Conservation (phyloP, 92 coral and sea anemone genomes). For the Diadumene lineata region DNA sequence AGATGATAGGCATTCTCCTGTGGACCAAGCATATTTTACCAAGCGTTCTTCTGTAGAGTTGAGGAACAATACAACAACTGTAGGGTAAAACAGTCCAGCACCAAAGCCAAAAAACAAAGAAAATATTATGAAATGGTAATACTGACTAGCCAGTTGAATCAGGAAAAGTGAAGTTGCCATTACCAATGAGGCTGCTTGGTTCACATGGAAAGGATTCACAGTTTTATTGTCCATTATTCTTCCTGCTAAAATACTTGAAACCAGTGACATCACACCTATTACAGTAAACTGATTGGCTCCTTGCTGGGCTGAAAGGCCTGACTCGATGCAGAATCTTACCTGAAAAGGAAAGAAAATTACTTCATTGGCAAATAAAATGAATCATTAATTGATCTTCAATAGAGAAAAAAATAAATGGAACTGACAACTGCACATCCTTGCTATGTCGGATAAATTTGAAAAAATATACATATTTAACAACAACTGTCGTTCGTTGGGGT, state of each 20-base stretch:
- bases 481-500: too few species aligned
- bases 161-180: neutral
- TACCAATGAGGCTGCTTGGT: slow-evolving; percentile 3
- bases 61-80: neutral
- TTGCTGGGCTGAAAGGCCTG: slow-evolving; percentile 1
- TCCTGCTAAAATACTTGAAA: slow-evolving; percentile 4
- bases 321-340: neutral
- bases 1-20: neutral
- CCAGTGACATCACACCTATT: slow-evolving; percentile 7
- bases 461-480: too few species aligned
- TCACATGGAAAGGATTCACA: slow-evolving; percentile 19
- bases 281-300: slow-evolving; percentile 5
- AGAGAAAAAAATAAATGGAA: too few species aligned
- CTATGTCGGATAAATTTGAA: too few species aligned
- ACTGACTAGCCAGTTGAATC: neutral
- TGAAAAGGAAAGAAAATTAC: neutral
- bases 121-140: slow-evolving; percentile 5
- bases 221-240: slow-evolving; percentile 2
- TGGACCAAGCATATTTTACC: slow-evolving; percentile 1
- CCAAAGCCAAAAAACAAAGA: slow-evolving; percentile 16
- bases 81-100: neutral
- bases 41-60: neutral
- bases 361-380: too few species aligned
- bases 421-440: too few species aligned
- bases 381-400: too few species aligned